phyloP scores from a whole-genome alignment of 1,140 invertebrate genomes.

The Choristoneura fumiferana region DNA sequence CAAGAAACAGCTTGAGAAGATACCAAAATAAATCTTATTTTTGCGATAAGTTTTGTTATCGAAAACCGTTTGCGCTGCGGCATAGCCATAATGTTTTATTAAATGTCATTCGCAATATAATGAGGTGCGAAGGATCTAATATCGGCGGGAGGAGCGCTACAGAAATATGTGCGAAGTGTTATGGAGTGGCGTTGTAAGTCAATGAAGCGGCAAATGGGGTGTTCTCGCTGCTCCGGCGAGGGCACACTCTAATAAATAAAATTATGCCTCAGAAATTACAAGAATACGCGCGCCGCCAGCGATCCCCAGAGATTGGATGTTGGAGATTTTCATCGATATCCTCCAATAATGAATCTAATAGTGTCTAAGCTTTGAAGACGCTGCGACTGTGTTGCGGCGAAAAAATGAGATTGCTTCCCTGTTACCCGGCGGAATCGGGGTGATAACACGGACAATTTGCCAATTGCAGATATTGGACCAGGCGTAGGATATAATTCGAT shows the following conservation, averaged over 20 bases:
- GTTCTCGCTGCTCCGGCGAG: conserved; percentile 62
- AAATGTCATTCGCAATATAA: conserved; percentile 78
- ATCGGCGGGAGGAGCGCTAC: conserved; percentile 65
- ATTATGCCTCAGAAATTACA: conserved; percentile 77
- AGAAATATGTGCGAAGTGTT: conserved; percentile 78
- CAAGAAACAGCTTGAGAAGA: not conserved
- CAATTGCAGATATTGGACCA: no score
- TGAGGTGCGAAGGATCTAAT: conserved; percentile 73
- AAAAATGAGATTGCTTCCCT: conserved; percentile 38
- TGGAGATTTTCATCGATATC: conserved; percentile 68
- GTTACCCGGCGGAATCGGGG: conserved; percentile 10
- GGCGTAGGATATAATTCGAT: no score
- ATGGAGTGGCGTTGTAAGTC: conserved; percentile 77
- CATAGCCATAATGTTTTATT: conserved; percentile 75
- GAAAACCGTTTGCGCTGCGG: conserved; percentile 51
- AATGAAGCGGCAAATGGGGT: conserved; percentile 77
- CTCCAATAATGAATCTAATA: conserved; percentile 66
- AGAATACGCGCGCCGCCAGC: conserved; percentile 66
- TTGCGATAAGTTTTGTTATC: conserved; percentile 42
- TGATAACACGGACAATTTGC: not conserved
- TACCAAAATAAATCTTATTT: not conserved
- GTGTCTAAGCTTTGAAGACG: conserved; percentile 58
- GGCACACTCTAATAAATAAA: conserved; percentile 77
- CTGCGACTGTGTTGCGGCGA: conserved; percentile 30
- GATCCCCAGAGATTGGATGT: conserved; percentile 70